Evolutionary conservation across 2,797 vertebrate genomes (phyloP), one percentile per base, ranked within the genome.

Genomic region (Octomys mimax): DNA sequence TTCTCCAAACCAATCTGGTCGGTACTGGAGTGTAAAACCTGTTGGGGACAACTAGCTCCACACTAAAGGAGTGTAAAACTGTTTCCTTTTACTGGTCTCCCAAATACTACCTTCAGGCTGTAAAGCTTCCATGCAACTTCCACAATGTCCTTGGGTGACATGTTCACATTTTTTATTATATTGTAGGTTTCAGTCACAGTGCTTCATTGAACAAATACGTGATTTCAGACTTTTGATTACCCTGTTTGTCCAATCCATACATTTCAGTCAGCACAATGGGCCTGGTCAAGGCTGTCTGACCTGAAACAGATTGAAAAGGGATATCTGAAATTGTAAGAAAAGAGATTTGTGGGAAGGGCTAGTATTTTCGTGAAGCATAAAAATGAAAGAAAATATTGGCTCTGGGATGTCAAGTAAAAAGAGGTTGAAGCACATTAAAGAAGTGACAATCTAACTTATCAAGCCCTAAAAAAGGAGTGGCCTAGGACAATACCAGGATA

Each of bases 311-410:
- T n/a, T 7, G 18, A 33, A 7, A 36, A 21, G 26, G 2, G 14
- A 31, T 54, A 66, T 59, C 57, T 31, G 66, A 95, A 91, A 81
- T 6, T 68, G 62, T 79, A 28, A 49, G 31, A 91, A 36, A 54
- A 39, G 68, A 61, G 59, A 88, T 57, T 91, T 71, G 86, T 87
- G 87, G 14, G 77, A 87, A 94, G 86, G 31, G 26, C 11, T 75
- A 31, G 75, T 66, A 79, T 95, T 95, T 96, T 68, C 59, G 81
- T 46, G 70, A 95, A 87, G n/a, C 57, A 79, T 39, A 73, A 93
- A 36, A 36, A 19, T 87, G 64, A 94, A 96, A 85, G 57, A 86
- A 92, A 94, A 83, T 59, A 68, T 5, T 79, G 62, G 24, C 42
- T 92, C 62, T 86, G 54, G 31, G 57, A 93, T 95, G 57, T 86